Evolutionary conservation across 1,140 invertebrate species (phyloP).

Genomic region (Cherax destructor): DNA sequence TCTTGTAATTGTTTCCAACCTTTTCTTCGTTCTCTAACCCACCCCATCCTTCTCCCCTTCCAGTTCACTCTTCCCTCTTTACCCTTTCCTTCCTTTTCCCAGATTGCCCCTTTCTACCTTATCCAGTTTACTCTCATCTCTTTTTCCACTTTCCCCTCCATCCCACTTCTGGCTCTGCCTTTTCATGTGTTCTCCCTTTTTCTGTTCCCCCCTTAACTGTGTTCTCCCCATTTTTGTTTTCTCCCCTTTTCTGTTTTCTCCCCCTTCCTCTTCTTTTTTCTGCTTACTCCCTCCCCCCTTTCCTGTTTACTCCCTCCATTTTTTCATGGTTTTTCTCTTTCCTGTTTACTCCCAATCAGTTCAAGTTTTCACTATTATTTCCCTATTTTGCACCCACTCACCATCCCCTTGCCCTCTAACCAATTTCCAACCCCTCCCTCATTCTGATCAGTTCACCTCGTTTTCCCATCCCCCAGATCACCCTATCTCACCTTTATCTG

Average conservation of each 20-base stretch:
- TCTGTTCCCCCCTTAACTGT: background rate
- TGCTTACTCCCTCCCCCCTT: background rate
- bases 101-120: background rate
- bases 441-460: too few relatives aligned
- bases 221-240: background rate
- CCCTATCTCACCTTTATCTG: too few relatives aligned
- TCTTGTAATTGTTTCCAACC: slow-evolving; percentile 22
- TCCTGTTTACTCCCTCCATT: background rate
- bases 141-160: background rate
- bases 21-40: slow-evolving; percentile 11
- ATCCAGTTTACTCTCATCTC: background rate
- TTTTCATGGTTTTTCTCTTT: background rate
- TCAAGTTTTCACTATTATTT: background rate
- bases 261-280: background rate
- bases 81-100: slow-evolving; percentile 1
- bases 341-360: background rate
- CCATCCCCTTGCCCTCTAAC: too few relatives aligned
- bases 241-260: background rate
- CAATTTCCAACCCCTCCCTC: too few relatives aligned
- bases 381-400: background rate
- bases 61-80: background rate
- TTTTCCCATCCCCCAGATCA: background rate
- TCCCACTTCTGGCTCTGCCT: too few relatives aligned
- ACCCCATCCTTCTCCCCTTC: slow-evolving; percentile 2
- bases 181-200: too few relatives aligned